phyloP scores from a whole-genome alignment of 2,113 vertebrate species.

The Pseudopipra pipra region DNA sequence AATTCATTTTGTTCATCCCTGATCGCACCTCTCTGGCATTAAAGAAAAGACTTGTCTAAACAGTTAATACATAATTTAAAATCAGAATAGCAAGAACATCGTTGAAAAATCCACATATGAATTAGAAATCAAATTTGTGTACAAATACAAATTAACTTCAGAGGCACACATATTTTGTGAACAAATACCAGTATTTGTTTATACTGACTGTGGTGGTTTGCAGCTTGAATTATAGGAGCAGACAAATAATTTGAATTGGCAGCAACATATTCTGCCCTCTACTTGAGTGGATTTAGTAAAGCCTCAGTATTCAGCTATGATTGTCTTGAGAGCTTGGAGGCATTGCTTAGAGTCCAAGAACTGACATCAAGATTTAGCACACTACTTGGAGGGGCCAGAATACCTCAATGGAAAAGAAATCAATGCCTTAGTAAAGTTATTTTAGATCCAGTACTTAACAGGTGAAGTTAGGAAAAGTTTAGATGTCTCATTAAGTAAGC shows the following conservation, averaged over 20 bases:
- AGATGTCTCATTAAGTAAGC: not conserved
- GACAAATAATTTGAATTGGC: conserved; percentile 1
- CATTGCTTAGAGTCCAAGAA: not conserved
- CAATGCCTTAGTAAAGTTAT: not conserved
- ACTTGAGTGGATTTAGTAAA: not conserved
- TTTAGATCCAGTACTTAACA: not conserved
- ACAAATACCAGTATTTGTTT: conserved; percentile 14
- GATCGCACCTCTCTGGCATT: not conserved
- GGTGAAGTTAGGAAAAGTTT: not conserved
- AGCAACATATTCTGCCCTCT: not conserved
- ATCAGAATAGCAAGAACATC: not conserved
- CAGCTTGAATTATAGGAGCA: not conserved
- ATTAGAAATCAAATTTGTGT: conserved; percentile 8
- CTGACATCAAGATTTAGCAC: not conserved
- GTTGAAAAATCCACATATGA: conserved; percentile 15
- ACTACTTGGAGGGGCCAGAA: not conserved
- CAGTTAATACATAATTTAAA: conserved; percentile 43
- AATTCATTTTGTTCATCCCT: not conserved
- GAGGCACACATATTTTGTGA: not conserved
- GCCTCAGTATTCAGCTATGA: not conserved
- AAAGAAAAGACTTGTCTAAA: conserved; percentile 18
- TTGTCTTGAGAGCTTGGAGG: not conserved
- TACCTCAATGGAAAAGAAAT: not conserved
- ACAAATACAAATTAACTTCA: conserved; percentile 27
- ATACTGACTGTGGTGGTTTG: not conserved